phyloP scores from a whole-genome alignment of 2,888 invertebrate genomes.

The Cabera pusaria region DNA sequence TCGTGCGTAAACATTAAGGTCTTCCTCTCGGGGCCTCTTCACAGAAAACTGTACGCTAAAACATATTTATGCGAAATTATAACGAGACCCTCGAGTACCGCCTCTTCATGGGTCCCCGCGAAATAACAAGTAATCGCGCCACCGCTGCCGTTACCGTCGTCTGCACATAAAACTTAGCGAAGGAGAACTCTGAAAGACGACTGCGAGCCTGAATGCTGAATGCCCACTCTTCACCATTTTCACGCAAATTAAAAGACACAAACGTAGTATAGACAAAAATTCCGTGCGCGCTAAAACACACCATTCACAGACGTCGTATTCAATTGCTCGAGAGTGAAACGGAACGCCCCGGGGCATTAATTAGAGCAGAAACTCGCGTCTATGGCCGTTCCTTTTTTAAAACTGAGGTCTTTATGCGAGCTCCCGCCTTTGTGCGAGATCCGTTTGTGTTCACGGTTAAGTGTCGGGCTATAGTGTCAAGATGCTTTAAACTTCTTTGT shows the following conservation, averaged over 20 bases:
- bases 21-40: conserved; percentile 44
- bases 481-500: conserved; percentile 56
- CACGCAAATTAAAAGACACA: conserved; percentile 81
- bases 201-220: conserved; percentile 54
- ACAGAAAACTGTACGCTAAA: conserved; percentile 59
- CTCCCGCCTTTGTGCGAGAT: conserved; percentile 63
- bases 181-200: conserved; percentile 59
- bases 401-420: conserved; percentile 74
- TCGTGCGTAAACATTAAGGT: conserved; percentile 70
- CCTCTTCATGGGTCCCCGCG: conserved; percentile 46
- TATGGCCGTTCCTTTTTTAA: conserved; percentile 76
- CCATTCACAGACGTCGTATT: conserved; percentile 74
- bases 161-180: conserved; percentile 55
- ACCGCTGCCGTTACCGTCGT: conserved; percentile 47
- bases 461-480: conserved; percentile 67
- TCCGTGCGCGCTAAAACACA: conserved; percentile 70
- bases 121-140: conserved; percentile 66
- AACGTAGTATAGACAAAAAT: conserved; percentile 66
- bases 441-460: conserved; percentile 58
- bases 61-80: conserved; percentile 77
- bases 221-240: conserved; percentile 74
- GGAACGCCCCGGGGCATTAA: conserved; percentile 81
- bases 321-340: conserved; percentile 73
- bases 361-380: conserved; percentile 78
- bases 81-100: conserved; percentile 65